phyloP scores from a whole-genome alignment of 2,888 invertebrate genomes.

The Clivina fossor region DNA sequence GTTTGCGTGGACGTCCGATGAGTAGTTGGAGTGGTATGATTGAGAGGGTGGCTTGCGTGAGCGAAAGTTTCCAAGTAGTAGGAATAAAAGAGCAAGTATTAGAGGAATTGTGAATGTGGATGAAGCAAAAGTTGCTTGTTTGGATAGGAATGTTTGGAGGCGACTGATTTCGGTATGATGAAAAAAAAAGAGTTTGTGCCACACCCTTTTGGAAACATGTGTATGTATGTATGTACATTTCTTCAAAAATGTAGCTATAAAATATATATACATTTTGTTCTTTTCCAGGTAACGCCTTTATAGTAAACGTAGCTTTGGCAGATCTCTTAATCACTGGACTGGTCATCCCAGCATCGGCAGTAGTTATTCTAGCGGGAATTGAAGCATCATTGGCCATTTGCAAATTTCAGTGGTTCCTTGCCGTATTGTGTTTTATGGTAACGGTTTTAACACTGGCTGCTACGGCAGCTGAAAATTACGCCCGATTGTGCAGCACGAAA shows the following conservation, averaged over 20 bases:
- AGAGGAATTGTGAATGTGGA: too few relatives aligned
- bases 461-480: conserved; percentile 68
- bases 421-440: conserved; percentile 66
- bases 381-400: conserved; percentile 63
- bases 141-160: too few relatives aligned
- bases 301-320: conserved; percentile 70
- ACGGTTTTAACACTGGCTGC: conserved; percentile 64
- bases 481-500: conserved; percentile 60
- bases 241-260: background rate
- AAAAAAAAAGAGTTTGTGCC: too few relatives aligned
- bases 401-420: conserved; percentile 66
- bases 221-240: background rate
- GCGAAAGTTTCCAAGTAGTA: too few relatives aligned
- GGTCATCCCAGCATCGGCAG: conserved; percentile 69
- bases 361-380: conserved; percentile 68
- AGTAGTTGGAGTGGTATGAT: too few relatives aligned
- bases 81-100: background rate
- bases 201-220: too few relatives aligned
- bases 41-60: too few relatives aligned
- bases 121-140: too few relatives aligned
- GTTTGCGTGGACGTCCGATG: too few relatives aligned
- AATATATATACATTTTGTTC: too few relatives aligned
- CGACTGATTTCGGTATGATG: too few relatives aligned
- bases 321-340: conserved; percentile 70
- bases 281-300: conserved; percentile 65